Percentiles rank a stretch among this genome's conserved stretches.
phyloP scores from a whole-genome alignment of 1,140 invertebrate genomes.

The Tenebrio molitor region DNA sequence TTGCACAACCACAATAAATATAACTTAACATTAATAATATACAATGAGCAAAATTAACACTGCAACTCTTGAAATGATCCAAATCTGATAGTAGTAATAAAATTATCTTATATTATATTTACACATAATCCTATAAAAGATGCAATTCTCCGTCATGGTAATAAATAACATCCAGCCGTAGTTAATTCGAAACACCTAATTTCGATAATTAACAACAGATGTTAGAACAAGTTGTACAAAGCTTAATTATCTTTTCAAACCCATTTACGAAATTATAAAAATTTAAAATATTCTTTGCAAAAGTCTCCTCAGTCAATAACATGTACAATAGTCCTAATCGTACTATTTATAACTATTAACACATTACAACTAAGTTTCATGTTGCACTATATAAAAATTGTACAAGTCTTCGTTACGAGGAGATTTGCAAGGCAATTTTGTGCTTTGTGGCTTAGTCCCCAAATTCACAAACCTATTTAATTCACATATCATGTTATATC shows the following conservation, averaged over 20 bases:
- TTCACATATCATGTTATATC: slow-evolving; percentile 32
- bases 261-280: background rate
- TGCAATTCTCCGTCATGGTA: slow-evolving; percentile 32
- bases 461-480: background rate
- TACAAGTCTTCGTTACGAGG: background rate
- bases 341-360: too few relatives aligned
- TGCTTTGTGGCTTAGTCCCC: background rate
- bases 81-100: slow-evolving; percentile 23
- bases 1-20: slow-evolving; percentile 38
- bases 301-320: background rate
- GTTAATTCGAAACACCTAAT: background rate
- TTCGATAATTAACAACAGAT: background rate
- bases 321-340: background rate
- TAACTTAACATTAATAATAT: slow-evolving; percentile 39
- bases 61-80: slow-evolving; percentile 14
- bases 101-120: slow-evolving; percentile 36
- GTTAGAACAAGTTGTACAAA: background rate
- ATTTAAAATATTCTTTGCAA: background rate
- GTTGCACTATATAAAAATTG: slow-evolving; percentile 17
- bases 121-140: slow-evolving; percentile 15
- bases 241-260: background rate
- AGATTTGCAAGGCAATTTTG: slow-evolving; percentile 27
- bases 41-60: slow-evolving; percentile 37
- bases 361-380: background rate
- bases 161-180: background rate